Evolutionary conservation across 2,888 invertebrate species (phyloP), one percentile per base, ranked within the genome.

Genomic region (Plagodis dolabraria): DNA sequence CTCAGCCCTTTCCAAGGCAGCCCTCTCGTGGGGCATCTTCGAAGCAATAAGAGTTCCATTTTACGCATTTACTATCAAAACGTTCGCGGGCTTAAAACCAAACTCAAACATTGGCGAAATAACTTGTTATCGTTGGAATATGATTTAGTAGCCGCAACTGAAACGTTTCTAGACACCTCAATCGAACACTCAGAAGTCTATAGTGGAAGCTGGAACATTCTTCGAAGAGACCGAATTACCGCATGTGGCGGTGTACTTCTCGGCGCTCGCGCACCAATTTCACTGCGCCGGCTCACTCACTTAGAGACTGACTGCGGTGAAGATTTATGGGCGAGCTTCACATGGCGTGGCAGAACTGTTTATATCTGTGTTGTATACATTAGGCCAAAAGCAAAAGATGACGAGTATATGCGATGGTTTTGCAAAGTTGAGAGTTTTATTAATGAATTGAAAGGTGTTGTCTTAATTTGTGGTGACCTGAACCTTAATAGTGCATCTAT

Each of bases 321-420:
- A n/a, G 48, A 55, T 22, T 48, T 55, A 9, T 55, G 55, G 55
- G 48, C 48, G 22, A 22, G 22, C n/a, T 44, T 55, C 9, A 9
- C 9, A 7, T 55, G 33, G 42, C 34, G 22, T 2, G 48, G 48
- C 6, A 12, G 34, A 0, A 2, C 2, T 5, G n/a, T 36, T 5
- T 12, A 48, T 8, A 44, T 55, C 0, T 44, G 54, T 10, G 55
- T 55, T 22, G 44, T 55, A 0, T 55, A 55, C 34, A 55, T 55
- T 9, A 40, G 44, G 7, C 55, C 55, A 0, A 11, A 9, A n/a
- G 47, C 54, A 0, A 42, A n/a, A 6, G 47, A 54, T 2, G 7
- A 22, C 10, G 45, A 44, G 12, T 55, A 55, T 7, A 49, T 55
- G 44, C 9, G 10, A 6, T 55, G 43, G 33, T 55, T 55, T n/a